These are phyloP conservation scores for Neodontobutis hainanensis DNA, from an alignment of 2,113 vertebrate genomes.

Conservation along the genomic window DNA sequence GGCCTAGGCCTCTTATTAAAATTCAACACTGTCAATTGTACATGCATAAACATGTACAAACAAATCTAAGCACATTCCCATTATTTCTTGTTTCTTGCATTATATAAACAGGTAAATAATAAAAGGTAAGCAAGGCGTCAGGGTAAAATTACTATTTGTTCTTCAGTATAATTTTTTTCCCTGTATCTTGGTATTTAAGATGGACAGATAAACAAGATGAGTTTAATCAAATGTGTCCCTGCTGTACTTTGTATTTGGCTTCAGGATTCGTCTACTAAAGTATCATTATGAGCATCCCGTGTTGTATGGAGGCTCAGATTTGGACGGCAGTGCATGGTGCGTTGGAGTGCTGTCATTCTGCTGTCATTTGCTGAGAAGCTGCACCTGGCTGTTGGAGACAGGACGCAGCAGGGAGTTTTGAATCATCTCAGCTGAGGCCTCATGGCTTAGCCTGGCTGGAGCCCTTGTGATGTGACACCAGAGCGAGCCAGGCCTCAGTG, in stretches of 20 bases:
- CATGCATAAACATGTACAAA: too few relatives aligned
- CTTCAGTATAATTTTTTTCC: too few relatives aligned
- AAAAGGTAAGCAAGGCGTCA: too few relatives aligned
- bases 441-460: slow-evolving; percentile 77
- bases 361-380: slow-evolving; percentile 41
- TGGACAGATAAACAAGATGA: neutral
- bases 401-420: slow-evolving; percentile 75
- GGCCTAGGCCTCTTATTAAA: too few relatives aligned
- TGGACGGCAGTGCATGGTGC: slow-evolving; percentile 29
- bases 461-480: slow-evolving; percentile 79
- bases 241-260: neutral
- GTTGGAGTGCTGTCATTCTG: slow-evolving; percentile 68
- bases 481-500: slow-evolving; percentile 71
- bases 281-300: neutral
- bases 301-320: neutral
- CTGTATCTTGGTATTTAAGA: neutral
- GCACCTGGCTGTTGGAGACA: slow-evolving; percentile 72
- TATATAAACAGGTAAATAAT: too few relatives aligned
- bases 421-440: slow-evolving; percentile 80
- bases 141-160: too few relatives aligned
- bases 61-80: too few relatives aligned
- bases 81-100: too few relatives aligned
- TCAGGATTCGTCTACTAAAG: neutral
- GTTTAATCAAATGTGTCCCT: neutral
- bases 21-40: too few relatives aligned